A percentile compares a stretch with the other conserved stretches of the same genome.
Conservation (phyloP, 2,888 invertebrate genomes). For the Chorisops tibialis region DNA sequence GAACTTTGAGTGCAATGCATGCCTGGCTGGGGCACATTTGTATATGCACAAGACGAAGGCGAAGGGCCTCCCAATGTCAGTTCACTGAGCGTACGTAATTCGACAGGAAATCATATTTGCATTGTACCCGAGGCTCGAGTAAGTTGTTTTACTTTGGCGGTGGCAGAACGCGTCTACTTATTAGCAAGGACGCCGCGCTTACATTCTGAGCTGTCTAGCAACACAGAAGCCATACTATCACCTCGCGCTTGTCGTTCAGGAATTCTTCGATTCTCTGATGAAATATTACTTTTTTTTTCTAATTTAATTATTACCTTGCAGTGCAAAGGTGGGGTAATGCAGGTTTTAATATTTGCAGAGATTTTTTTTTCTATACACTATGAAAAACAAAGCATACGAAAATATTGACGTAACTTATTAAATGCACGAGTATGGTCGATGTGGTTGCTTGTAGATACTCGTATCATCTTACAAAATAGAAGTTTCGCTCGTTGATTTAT, state of each 20-base stretch:
- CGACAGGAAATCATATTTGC: conserved; percentile 17
- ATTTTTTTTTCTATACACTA: not conserved
- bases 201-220: conserved; percentile 7
- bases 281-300: conserved; percentile 12
- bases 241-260: not conserved
- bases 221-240: conserved; percentile 22
- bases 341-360: conserved; percentile 2
- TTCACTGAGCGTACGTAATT: not conserved
- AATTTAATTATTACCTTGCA: conserved; percentile 25
- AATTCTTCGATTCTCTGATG: not conserved
- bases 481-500: conserved; percentile 13
- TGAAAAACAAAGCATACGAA: too few relatives aligned
- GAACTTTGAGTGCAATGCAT: not conserved
- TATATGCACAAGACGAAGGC: not conserved
- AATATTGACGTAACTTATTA: conserved; percentile 9
- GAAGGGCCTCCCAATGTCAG: conserved; percentile 13
- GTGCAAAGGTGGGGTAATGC: not conserved
- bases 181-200: conserved; percentile 10
- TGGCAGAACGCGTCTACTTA: too few relatives aligned
- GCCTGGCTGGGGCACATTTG: not conserved
- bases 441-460: conserved; percentile 9
- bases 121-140: not conserved
- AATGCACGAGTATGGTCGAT: conserved; percentile 11
- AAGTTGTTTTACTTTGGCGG: too few relatives aligned
- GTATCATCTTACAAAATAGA: conserved; percentile 16